Base-by-base conservation (phyloP, 2,888 invertebrate species). In the Synanthedon myopaeformis region DNA sequence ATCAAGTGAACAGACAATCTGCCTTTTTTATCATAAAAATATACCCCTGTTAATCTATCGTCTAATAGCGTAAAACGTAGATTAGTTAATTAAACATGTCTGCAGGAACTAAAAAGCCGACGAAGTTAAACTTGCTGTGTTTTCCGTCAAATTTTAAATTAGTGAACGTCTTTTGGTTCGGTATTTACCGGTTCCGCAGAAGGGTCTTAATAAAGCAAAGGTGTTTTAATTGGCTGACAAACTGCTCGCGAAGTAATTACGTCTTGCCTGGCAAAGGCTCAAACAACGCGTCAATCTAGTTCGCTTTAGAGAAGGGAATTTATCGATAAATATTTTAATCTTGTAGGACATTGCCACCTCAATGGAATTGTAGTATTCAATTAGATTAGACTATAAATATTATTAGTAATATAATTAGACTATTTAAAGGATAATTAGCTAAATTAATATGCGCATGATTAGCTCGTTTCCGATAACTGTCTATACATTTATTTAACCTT, bases 171-270 rank as follows among this genome's bases (percentile, higher is more conserved):
- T 51, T 51, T 51, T 52, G 42, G 42, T 67, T 64, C 61, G 64
- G 67, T 75, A 68, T 76, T 77, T 72, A 72, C 71, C 67, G 64
- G 63, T 59, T 41, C 67, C 64, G 62, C 65, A 76, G 84, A 71
- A 82, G 86, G 72, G 82, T 82, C 82, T 84, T 86, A 85, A 86
- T 87, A 86, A 86, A 84, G 86, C 79, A 83, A 85, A 86, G 86
- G 86, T 86, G 87, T 86, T 86, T 35, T 85, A 86, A 86, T 87
- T 87, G 83, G 83, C 86, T 85, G 84, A 83, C 86, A 86, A 87
- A 85, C 85, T 84, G 82, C 75, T 79, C 69, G 80, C 82, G 69
- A 85, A 84, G 85, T 82, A 86, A 86, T 87, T 85, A 86, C 80
- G 75, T 75, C 80, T 76, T 70, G 67, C 72, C 74, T 79, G 79